Base-by-base conservation (phyloP, 2,797 vertebrate genomes). In the Salmo trutta region DNA sequence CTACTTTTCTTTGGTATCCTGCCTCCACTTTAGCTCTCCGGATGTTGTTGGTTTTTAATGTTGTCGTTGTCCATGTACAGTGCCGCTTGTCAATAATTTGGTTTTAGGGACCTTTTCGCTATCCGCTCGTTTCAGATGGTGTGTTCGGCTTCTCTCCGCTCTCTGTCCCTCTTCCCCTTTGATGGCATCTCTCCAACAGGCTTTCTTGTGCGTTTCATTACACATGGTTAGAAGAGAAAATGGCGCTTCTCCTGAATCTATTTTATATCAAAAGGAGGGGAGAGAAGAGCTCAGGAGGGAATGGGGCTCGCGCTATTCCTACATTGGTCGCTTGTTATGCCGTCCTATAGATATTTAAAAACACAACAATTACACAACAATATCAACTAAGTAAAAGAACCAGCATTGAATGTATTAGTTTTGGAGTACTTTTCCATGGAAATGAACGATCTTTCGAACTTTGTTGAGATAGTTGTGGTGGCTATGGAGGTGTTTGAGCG, bases 221-320 rank as follows among this genome's bases (percentile, higher is more conserved):
- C 95, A 93, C 94, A 93, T 94, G 95, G 93, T 94, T 93, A 92
- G 92, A 89, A 91, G 92, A 95, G 95, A 96, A 97, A 97, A 97
- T 96, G 96, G 96, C 96, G 96, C 95, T 95, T 93, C 93, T 94
- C 92, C 93, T 94, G 93, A 96, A 95, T 96, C 91, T 90, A 93
- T 94, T 95, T 95, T 70, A 93, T 93, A 92, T 94, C 87, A 94
- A 93, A 92, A 74, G 84, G 83, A 86, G 85, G 79, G 86, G 79
- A 83, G 79, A 82, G 85, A 82, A 82, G 84, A 82, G 80, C 83
- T 82, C 79, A 87, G 81, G 79, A 74, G 52, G 74, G 77, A 70
- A 64, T 3, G 15, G 33, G 73, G n/a, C 53, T 83, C 56, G 56
- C 10, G 71, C 24, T 72, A 85, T 54, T 76, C 77, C 64, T 85